Evolutionary conservation across 2,797 vertebrate genomes (phyloP).

Genomic region (Scyliorhinus canicula): DNA sequence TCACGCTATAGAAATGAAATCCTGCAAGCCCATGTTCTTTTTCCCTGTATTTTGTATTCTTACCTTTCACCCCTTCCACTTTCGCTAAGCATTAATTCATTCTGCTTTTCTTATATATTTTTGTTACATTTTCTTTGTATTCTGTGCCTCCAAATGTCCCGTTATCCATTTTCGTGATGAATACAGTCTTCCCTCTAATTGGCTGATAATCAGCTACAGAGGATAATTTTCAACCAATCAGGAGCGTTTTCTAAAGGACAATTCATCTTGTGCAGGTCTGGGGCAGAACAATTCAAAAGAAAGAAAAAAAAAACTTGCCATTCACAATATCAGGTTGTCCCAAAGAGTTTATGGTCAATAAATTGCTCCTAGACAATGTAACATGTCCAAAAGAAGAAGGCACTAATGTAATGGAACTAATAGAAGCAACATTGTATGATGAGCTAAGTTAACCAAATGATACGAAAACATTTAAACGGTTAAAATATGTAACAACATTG

Average conservation of each 20-base stretch:
- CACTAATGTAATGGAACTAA: not conserved
- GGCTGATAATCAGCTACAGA: not conserved
- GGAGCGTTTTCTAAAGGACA: not conserved
- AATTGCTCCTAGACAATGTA: not conserved
- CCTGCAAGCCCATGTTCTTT: no score
- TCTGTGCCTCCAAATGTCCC: not conserved
- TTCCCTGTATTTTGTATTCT: not conserved
- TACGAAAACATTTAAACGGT: not conserved
- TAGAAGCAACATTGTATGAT: not conserved
- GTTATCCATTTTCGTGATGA: not conserved
- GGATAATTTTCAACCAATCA: not conserved
- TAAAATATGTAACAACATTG: not conserved
- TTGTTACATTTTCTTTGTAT: not conserved
- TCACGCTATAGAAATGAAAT: not conserved
- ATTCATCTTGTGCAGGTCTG: not conserved
- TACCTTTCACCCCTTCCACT: not conserved
- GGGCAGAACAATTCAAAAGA: not conserved
- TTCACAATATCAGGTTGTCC: not conserved
- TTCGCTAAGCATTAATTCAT: not conserved
- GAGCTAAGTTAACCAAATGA: not conserved
- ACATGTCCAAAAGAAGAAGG: not conserved
- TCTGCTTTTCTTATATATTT: not conserved
- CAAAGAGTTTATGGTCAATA: not conserved
- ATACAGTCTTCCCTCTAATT: not conserved
- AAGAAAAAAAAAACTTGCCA: not conserved